Conservation (phyloP, 1,140 invertebrate genomes). For the Dreissena polymorpha region DNA sequence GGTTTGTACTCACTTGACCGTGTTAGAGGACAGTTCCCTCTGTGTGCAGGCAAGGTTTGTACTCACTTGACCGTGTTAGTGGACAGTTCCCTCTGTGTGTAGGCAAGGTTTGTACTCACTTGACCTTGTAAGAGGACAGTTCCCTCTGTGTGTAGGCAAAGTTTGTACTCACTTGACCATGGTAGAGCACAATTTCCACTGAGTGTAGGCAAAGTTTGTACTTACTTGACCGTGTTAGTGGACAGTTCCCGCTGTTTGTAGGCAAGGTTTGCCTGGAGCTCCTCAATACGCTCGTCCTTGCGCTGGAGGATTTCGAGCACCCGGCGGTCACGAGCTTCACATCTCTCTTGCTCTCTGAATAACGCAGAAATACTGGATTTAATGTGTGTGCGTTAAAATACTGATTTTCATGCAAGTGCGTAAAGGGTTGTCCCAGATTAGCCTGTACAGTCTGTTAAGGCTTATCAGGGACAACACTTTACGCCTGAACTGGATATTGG, state of each 20-base stretch:
- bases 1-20: no score
- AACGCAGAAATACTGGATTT: constrained; percentile 10
- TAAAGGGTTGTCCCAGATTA: no score
- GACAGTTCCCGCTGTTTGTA: constrained; percentile 69
- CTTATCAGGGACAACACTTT: no score
- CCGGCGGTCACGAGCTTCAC: constrained; percentile 76
- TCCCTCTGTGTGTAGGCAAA: constrained; percentile 67
- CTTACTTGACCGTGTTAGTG: constrained; percentile 66
- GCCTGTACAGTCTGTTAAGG: no score
- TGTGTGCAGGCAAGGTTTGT: constrained; percentile 65
- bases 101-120: constrained; percentile 62
- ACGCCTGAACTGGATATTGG: no score
- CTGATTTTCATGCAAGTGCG: no score
- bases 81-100: constrained; percentile 68
- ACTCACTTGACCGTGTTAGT: no score
- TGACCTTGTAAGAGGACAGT: constrained; percentile 66
- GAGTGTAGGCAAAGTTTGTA: no score
- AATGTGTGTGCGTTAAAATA: no score
- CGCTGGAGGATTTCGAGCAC: constrained; percentile 77
- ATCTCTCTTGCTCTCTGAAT: constrained; percentile 78
- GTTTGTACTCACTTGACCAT: no score
- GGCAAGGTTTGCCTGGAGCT: constrained; percentile 70
- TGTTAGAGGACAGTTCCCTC: constrained; percentile 67
- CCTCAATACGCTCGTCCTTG: constrained; percentile 78
- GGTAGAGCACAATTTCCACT: no score